Evolutionary conservation across 2,797 vertebrate genomes (phyloP), one percentile per base, ranked within the genome.

Genomic region (Myiotriccus ornatus): DNA sequence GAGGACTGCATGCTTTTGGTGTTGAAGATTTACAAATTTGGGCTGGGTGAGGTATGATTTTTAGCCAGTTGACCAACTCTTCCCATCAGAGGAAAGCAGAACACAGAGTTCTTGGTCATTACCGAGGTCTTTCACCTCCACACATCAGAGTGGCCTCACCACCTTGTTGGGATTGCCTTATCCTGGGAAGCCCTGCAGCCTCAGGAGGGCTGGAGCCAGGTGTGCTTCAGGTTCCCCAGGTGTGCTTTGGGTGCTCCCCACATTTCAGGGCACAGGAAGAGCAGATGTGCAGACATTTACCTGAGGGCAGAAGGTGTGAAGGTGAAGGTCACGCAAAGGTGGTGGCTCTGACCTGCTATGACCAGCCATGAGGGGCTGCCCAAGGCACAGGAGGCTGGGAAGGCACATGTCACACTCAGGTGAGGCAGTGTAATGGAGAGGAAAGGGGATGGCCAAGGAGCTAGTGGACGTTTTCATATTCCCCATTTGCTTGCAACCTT

Each of bases 121-220:
- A 9, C 28, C 10, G n/a, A 68, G 39, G n/a, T 43, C 10, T 60
- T 57, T 74, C 7, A 10, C 12, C 37, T n/a, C 3, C 5, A 2
- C 2, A 2, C 12, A 69, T 64, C 3, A 2, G 10, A 0, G 1
- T 23, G 24, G 44, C 28, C 50, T 86, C 0, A 0, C 34, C 30
- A 27, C 39, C 62, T 41, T 22, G 13, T 12, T 78, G 62, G 70
- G 65, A 22, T 30, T 41, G 30, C 12, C 3, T 17, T 1, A 0
- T 32, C 25, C 64, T 6, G 2, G 49, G 37, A 49, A 82, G 21
- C 56, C 55, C 57, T 59, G 85, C 65, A 89, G 86, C 46, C 28
- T 56, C 43, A 8, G 30, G 3, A 12, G 37, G 30, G 20, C 32
- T 59, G 2, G 14, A 37, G 53, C 34, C 77, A 81, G 74, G 14